Evolutionary conservation across 1,140 invertebrate species (phyloP).

Genomic region (Microplitis mediator): DNA sequence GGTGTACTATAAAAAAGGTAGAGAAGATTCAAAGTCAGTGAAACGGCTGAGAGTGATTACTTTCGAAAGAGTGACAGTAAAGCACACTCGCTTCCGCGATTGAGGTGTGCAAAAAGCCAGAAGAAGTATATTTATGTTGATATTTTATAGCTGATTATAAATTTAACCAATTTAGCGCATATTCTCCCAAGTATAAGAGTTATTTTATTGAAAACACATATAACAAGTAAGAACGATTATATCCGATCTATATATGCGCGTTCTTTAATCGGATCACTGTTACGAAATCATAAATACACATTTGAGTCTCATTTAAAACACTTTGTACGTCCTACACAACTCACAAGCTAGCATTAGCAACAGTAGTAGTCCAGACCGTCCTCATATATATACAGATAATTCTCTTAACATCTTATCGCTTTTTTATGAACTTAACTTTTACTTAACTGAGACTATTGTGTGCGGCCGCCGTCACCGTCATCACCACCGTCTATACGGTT

Average conservation of each 20-base stretch:
- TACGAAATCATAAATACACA: constrained; percentile 29
- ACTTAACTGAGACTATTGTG: constrained; percentile 8
- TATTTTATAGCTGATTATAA: too few species aligned
- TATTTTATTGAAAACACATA: neutral
- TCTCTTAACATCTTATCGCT: constrained; percentile 13
- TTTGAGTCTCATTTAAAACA: constrained; percentile 28
- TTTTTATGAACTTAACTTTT: neutral
- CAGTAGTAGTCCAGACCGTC: neutral
- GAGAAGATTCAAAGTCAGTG: too few species aligned
- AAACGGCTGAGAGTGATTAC: too few species aligned
- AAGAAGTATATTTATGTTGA: too few species aligned
- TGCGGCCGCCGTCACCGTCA: constrained; percentile 9
- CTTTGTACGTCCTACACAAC: constrained; percentile 26
- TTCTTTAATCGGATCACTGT: constrained; percentile 7
- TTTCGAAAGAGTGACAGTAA: too few species aligned
- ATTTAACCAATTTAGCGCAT: neutral
- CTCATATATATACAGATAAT: neutral
- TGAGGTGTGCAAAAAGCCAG: too few species aligned
- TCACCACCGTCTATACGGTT: neutral
- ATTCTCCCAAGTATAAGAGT: neutral
- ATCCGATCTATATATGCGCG: neutral
- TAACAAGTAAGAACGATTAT: neutral
- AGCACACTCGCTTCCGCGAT: too few species aligned
- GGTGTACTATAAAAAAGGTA: too few species aligned
- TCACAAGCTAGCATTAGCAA: neutral